Percentiles rank a stretch among this genome's conserved stretches.
phyloP scores from a whole-genome alignment of 2,113 vertebrate species.

The Myodes glareolus region DNA sequence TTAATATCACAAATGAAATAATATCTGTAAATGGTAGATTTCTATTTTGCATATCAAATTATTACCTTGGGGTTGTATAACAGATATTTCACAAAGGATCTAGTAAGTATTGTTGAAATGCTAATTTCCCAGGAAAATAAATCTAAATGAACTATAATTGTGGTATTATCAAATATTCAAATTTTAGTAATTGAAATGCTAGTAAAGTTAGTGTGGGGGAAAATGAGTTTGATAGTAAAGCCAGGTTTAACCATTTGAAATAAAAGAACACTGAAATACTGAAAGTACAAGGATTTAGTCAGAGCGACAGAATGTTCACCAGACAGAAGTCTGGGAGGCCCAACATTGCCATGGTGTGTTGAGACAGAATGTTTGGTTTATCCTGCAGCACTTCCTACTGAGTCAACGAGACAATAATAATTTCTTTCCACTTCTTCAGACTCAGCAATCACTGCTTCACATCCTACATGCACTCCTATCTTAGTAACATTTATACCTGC shows the following conservation, averaged over 20 bases:
- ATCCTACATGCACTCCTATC: too few relatives aligned
- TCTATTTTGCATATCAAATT: background rate
- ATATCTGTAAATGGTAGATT: background rate
- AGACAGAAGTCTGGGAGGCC: background rate
- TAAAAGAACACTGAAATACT: background rate
- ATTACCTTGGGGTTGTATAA: background rate
- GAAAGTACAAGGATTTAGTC: background rate
- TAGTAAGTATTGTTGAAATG: background rate
- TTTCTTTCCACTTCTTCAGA: background rate
- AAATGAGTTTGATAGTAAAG: background rate
- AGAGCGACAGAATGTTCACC: background rate
- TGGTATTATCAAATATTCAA: background rate
- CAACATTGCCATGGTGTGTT: background rate
- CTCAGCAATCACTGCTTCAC: background rate
- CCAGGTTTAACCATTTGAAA: background rate
- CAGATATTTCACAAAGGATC: background rate
- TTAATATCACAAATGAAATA: conserved; percentile 17
- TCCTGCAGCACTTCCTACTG: background rate
- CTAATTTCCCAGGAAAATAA: background rate
- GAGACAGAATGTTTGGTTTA: background rate
- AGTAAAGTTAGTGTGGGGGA: background rate
- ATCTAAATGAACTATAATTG: background rate
- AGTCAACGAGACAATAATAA: background rate
- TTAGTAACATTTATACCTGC: background rate
- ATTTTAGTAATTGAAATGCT: background rate